phyloP scores from a whole-genome alignment of 2,113 vertebrate genomes.

The Felis catus region DNA sequence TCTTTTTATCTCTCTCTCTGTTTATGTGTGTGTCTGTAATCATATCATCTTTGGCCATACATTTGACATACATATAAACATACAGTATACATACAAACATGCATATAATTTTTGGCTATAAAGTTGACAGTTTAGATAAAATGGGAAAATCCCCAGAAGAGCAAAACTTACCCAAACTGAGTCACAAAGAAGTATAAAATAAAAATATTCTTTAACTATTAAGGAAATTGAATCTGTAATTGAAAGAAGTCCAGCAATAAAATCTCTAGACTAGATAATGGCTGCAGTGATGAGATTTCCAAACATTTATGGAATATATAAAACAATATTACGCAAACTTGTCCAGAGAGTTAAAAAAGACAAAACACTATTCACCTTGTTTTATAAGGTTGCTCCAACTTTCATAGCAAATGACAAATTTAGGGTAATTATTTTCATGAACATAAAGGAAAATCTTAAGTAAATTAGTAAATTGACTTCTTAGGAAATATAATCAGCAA shows the following conservation, averaged over 20 bases:
- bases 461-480: neutral
- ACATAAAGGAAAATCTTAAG: neutral
- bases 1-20: neutral
- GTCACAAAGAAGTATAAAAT: neutral
- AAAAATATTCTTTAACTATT: neutral
- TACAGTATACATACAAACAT: too few species aligned
- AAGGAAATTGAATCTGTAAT: neutral
- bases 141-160: neutral
- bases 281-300: neutral
- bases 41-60: neutral
- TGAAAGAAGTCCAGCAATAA: neutral
- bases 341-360: neutral
- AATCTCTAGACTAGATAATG: neutral
- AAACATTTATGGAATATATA: neutral
- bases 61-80: neutral
- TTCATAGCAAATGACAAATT: neutral
- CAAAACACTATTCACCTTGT: neutral
- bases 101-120: neutral
- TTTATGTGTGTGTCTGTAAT: neutral
- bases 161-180: neutral
- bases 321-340: neutral
- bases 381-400: neutral
- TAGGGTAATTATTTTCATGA: neutral
- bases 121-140: neutral
- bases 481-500: neutral